Conservation (phyloP, 2,888 invertebrate genomes). For the Cheilosia variabilis region DNA sequence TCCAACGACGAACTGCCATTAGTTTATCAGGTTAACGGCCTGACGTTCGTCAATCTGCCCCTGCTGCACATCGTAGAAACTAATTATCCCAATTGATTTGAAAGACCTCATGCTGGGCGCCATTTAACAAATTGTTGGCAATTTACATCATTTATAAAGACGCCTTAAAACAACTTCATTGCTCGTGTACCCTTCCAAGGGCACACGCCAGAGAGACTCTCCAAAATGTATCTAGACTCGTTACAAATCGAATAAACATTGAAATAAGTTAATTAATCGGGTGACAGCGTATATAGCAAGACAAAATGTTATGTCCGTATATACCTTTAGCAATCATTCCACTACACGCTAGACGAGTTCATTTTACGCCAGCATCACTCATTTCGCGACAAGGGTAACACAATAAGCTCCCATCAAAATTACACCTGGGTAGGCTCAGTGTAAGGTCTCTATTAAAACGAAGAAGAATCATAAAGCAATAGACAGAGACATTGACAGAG, state of each 20-base stretch:
- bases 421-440: slow-evolving; percentile 11
- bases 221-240: neutral
- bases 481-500: neutral
- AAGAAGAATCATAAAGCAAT: too few relatives aligned
- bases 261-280: neutral
- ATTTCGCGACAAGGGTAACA: slow-evolving; percentile 5
- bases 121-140: neutral
- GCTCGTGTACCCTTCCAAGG: neutral
- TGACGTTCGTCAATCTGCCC: too few relatives aligned
- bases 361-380: slow-evolving; percentile 42
- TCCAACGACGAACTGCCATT: too few relatives aligned
- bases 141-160: neutral
- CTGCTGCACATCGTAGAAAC: too few relatives aligned
- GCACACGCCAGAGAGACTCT: neutral
- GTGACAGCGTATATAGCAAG: neutral
- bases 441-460: slow-evolving; percentile 24
- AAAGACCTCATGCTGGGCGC: neutral
- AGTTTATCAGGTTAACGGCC: too few relatives aligned
- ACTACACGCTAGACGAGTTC: slow-evolving; percentile 27
- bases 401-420: slow-evolving; percentile 30
- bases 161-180: neutral
- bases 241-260: slow-evolving; percentile 4
- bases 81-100: neutral
- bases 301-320: neutral
- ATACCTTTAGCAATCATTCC: neutral